Evolutionary conservation across 2,888 invertebrate genomes (phyloP).

Genomic region (Adineta ricciae): DNA sequence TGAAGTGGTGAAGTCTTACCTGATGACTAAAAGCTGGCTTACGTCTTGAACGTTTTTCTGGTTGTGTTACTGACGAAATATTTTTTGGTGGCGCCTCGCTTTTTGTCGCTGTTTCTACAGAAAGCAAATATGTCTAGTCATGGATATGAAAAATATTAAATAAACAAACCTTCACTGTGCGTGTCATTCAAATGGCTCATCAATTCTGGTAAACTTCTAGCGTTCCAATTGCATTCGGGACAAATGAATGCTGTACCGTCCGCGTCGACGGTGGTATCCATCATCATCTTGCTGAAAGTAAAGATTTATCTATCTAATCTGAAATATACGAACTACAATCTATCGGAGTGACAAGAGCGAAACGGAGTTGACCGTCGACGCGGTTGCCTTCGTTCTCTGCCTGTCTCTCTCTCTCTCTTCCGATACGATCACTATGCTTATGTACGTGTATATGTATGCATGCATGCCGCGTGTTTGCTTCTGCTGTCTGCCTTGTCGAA

Average conservation of each 20-base stretch:
- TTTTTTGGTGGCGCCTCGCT: slow-evolving; percentile 10
- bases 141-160: background rate
- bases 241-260: slow-evolving; percentile 18
- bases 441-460: background rate
- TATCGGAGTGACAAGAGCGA: background rate
- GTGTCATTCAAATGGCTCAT: background rate
- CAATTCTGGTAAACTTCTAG: background rate
- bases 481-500: slow-evolving; percentile 1
- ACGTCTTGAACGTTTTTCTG: background rate
- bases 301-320: background rate
- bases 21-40: slow-evolving; percentile 20
- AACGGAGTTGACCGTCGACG: background rate
- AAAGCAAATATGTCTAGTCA: background rate
- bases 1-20: background rate
- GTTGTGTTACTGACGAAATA: background rate
- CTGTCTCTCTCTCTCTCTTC: background rate
- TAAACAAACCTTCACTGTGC: slow-evolving; percentile 2
- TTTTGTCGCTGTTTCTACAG: background rate
- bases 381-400: background rate
- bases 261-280: background rate
- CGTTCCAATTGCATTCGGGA: background rate
- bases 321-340: background rate
- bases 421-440: slow-evolving; percentile 4
- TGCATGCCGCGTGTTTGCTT: slow-evolving; percentile 12
- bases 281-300: background rate